Evolutionary conservation across 2,797 vertebrate genomes (phyloP), one percentile per base, ranked within the genome.

Genomic region (Nothura maculosa): DNA sequence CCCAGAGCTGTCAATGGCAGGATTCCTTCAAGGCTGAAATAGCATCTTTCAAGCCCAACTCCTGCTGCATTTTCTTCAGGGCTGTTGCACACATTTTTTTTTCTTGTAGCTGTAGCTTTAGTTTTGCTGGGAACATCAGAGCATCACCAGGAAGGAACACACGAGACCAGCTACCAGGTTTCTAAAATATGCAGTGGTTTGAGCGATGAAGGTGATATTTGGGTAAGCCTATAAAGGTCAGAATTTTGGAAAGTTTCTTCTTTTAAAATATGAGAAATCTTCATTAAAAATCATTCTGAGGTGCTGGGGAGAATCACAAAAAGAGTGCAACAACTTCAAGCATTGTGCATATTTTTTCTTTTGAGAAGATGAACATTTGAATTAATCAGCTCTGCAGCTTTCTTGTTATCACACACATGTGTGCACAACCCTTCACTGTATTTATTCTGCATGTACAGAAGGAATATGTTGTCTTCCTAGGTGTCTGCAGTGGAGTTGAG

Each of bases 1-100:
- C 34, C 85, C 43, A 52, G 62, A 82, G 47, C 36, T 85, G 12
- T n/a, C 68, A 83, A 32, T 78, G 69, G 62, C 34, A 89, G 54
- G 62, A 52, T 82, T 78, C 24, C 75, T 67, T 89, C 73, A 63
- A 78, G 58, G 21, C 25, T 90, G 66, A 81, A 64, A 22, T 36
- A 82, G 15, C 21, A 47, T 70, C 3, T 82, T n/a, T 90, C 40
- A 61, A 68, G 25, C 28, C 52, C 12, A 64, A 22, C 17, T 74
- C 32, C 30, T 47, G 43, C 28, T 78, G 47, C 47, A 27, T 57
- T 86, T 79, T 72, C 32, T 90, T 78, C 21, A n/a, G 57, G 25
- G 4, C 76, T 13, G 4, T n/a, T 6, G 9, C 12, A 63, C 30
- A 8, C 16, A 28, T 69, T 73, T 70, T 69, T 73, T 70, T 67